Base-by-base conservation (phyloP, 37 sponge, comb jelly and placozoan genomes). In the Tethya wilhelma region DNA sequence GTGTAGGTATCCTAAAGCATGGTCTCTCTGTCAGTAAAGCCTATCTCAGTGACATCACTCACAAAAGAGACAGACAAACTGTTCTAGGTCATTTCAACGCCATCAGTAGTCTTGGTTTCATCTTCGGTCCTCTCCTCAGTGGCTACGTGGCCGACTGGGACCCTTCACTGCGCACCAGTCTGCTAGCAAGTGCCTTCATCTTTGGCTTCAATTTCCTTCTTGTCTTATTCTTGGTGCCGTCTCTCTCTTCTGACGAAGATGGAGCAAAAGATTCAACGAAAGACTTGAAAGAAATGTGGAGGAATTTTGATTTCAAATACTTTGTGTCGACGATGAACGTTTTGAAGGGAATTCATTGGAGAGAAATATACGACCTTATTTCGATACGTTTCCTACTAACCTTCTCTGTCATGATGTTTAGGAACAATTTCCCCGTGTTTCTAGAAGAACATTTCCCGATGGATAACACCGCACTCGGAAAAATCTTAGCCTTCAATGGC, bases 1-100 rank as follows among this genome's bases (percentile, higher is more conserved):
- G 55, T 62, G 64, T 62, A 91, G 93, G 93, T 11, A 20, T 87
- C 4, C 60, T 91, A 28, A 91, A 91, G 64, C 93, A 91, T 72
- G 84, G 93, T 0, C 60, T 84, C 1, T 69, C 93, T 25, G 69
- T 78, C 31, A 26, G 80, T 41, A 86, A 83, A 41, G 90, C 82
- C 25, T 89, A 73, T 56, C 58, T 93, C 19, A 38, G 88, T 9
- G 94, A 93, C 60, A 78, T 86, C 43, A 70, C 87, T 8, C 26
- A 19, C 0, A 31, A 37, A 4, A 28, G 62, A 22, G 83, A 93
- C 17, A 59, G 75, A 31, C 74, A 77, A 25, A 60, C 73, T 12
- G 64, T 80, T 0, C 49, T 89, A 9, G 90, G 93, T 12, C 17
- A 53, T 39, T 92, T 83, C 71, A 87, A 82, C 29, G 75, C 85